Evolutionary conservation across 2,888 invertebrate genomes (phyloP), one percentile per base, ranked within the genome.

Genomic region (Cordilura impudica): DNA sequence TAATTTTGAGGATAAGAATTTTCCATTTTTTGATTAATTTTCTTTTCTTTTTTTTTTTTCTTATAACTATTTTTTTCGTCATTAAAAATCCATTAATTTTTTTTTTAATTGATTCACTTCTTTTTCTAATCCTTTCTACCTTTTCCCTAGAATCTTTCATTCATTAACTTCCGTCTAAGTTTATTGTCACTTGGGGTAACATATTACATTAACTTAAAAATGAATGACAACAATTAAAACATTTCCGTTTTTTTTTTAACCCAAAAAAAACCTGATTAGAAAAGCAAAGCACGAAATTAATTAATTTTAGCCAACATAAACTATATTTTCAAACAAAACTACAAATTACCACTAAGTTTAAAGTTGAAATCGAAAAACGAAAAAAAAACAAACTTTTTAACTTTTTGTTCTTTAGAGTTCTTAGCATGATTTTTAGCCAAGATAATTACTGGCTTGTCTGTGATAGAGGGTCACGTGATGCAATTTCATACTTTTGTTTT

Each of bases 401-500:
- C 19, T 21, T 39, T 49, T 29, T 45, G 4, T 14, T 39, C 65
- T 54, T 67, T 43, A 4, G n/a, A n/a, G n/a, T 45, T 67, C n/a
- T 67, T 19, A 26, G 16, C 60, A 49, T 61, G 78, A 78, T 69
- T 70, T 56, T 72, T 16, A 71, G 54, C 49, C 67, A 67, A 75
- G 71, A 79, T 75, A 79, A 79, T 79, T 79, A 75, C 79, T 75
- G 66, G 54, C 63, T 75, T 70, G 69, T 65, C 35, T 71, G n/a
- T 67, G 63, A 23, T 58, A 67, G 67, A 79, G 79, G n/a, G 79
- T 79, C 79, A 79, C 75, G 79, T 79, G 79, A 75, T 79, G 67
- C 75, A 72, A 58, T 79, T 72, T 12, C n/a, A 43, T 53, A 18
- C 23, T 18, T 10, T 51, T 2, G 7, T 39, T 10, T 23, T 35